Conservation (phyloP, 2,113 vertebrate genomes). For the Anthoscopus minutus region DNA sequence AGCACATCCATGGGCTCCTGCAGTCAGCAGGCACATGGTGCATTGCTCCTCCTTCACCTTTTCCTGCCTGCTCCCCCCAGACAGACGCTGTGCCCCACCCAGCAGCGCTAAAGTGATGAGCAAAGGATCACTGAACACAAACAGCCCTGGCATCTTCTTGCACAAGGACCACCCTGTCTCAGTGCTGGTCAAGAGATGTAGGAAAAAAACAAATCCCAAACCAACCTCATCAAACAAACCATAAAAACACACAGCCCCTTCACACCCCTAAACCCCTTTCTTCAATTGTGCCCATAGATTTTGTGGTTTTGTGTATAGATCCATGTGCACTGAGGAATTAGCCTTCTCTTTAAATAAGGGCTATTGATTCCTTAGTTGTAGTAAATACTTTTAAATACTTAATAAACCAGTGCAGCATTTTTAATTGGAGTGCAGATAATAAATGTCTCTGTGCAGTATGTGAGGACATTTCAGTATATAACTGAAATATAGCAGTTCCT, state of each 20-base stretch:
- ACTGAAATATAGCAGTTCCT: not conserved
- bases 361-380: not conserved
- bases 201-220: not conserved
- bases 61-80: accelerated
- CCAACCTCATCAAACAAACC: not conserved
- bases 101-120: not conserved
- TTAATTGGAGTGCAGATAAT: not conserved
- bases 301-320: not conserved
- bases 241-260: accelerated
- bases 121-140: not conserved
- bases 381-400: not conserved
- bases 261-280: accelerated
- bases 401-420: not conserved
- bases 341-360: not conserved
- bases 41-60: not conserved
- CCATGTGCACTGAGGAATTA: not conserved
- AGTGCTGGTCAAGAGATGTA: not conserved
- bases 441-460: not conserved
- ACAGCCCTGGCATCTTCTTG: not conserved
- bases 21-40: accelerated
- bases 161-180: not conserved
- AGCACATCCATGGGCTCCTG: accelerated
- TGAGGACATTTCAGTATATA: not conserved
- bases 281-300: not conserved
- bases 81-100: accelerated